phyloP scores from a whole-genome alignment of 2,113 vertebrate species.

The Mystacornis crossleyi region DNA sequence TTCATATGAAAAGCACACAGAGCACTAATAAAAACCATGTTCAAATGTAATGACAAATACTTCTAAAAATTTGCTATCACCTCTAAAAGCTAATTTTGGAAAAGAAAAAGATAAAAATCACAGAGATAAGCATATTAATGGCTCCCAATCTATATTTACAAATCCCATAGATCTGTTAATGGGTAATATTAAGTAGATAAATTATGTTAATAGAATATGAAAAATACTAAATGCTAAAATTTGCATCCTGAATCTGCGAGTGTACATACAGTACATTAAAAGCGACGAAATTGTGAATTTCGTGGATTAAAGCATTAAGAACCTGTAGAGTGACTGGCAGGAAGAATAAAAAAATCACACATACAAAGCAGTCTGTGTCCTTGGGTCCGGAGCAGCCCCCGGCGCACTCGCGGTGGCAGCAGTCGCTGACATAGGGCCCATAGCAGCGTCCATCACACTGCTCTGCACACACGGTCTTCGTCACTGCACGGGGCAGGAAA shows the following conservation, averaged over 20 bases:
- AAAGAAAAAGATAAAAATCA: constrained; percentile 66
- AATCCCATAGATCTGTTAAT: constrained; percentile 53
- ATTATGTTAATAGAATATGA: background rate
- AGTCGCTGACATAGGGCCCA: constrained; percentile 94
- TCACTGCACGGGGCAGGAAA: constrained; percentile 77
- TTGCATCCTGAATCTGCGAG: background rate
- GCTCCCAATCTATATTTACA: constrained; percentile 40
- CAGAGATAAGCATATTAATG: constrained; percentile 45
- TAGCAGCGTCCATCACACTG: constrained; percentile 97
- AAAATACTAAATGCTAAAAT: constrained; percentile 34
- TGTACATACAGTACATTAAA: background rate
- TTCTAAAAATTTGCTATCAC: background rate
- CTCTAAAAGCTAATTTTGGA: constrained; percentile 41
- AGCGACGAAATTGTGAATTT: background rate
- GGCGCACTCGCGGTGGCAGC: constrained; percentile 94
- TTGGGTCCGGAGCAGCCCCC: constrained; percentile 95
- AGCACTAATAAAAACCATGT: background rate
- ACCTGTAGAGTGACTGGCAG: background rate
- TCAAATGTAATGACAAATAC: constrained; percentile 6
- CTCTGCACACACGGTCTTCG: constrained; percentile 94
- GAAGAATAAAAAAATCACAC: constrained; percentile 15
- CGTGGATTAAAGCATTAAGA: background rate
- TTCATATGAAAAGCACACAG: background rate
- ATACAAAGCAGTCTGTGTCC: constrained; percentile 96
- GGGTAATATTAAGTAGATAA: constrained; percentile 37